Evolutionary conservation across 2,888 invertebrate species (phyloP).

Genomic region (Rhimphoctona megacephalus): DNA sequence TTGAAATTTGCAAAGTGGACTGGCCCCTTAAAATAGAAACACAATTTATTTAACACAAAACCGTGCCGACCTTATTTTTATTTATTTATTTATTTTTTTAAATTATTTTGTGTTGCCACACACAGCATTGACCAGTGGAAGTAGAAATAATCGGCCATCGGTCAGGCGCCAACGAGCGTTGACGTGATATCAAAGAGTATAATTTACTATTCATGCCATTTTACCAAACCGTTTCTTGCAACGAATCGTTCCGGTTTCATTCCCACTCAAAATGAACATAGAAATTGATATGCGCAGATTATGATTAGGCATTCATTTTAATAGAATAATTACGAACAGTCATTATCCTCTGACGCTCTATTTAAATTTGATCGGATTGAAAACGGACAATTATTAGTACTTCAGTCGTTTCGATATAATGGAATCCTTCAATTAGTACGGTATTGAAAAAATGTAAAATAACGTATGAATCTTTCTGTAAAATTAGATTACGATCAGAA

Average conservation of each 20-base stretch:
- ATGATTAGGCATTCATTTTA: conserved; percentile 18
- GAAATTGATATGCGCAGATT: conserved; percentile 47
- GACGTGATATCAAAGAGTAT: background rate
- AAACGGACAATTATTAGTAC: conserved; percentile 4
- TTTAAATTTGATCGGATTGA: conserved; percentile 31
- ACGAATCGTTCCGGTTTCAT: conserved; percentile 61
- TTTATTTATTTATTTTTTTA: background rate
- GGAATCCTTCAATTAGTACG: background rate
- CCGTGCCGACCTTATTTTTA: background rate
- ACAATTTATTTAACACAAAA: background rate
- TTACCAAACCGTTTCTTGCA: conserved; percentile 8
- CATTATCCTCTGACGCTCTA: conserved; percentile 25
- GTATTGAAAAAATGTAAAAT: background rate
- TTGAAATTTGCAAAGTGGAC: too few relatives aligned
- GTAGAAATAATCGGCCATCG: conserved; percentile 66
- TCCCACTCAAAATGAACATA: conserved; percentile 46
- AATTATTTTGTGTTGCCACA: conserved; percentile 22
- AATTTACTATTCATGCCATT: conserved; percentile 12
- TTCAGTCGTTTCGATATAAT: background rate
- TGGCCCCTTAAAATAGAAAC: too few relatives aligned
- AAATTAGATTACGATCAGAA: background rate
- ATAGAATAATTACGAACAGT: conserved; percentile 18
- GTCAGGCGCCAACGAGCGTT: conserved; percentile 62
- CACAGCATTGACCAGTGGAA: conserved; percentile 45
- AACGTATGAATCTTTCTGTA: too few relatives aligned